These are phyloP conservation scores for Noctua comes DNA, from an alignment of 2,888 invertebrate species.

Conservation along the genomic window DNA sequence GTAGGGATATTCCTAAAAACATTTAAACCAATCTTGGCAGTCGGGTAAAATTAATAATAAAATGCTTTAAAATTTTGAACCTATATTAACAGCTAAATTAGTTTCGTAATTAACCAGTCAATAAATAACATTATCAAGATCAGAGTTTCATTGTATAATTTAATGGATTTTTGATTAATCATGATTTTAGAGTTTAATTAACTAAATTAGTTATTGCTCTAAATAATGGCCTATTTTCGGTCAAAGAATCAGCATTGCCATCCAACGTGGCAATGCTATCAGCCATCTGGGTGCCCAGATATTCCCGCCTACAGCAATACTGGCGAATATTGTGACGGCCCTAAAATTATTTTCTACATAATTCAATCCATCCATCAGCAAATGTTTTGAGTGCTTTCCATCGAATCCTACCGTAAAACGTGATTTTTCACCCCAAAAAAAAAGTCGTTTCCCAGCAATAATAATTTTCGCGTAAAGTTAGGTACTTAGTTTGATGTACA, in stretches of 20 bases:
- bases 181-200: neutral
- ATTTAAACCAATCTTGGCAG: neutral
- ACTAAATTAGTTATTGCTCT: neutral
- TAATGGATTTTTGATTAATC: conserved; percentile 1
- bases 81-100: neutral
- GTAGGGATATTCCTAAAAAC: neutral
- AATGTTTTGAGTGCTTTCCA: too few relatives aligned
- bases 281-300: neutral
- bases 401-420: too few relatives aligned
- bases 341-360: neutral
- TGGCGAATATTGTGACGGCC: neutral
- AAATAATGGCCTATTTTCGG: neutral
- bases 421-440: too few relatives aligned
- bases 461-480: too few relatives aligned
- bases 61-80: neutral
- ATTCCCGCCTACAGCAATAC: neutral
- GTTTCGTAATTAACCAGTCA: conserved; percentile 13
- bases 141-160: neutral
- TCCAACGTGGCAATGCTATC: neutral
- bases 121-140: neutral
- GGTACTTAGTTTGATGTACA: too few relatives aligned
- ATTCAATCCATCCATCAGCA: too few relatives aligned
- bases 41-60: neutral
- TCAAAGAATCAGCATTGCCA: neutral
- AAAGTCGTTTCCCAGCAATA: too few relatives aligned